Evolutionary conservation across 2,888 invertebrate genomes (phyloP).

Genomic region (Hipparchia sbordonii): DNA sequence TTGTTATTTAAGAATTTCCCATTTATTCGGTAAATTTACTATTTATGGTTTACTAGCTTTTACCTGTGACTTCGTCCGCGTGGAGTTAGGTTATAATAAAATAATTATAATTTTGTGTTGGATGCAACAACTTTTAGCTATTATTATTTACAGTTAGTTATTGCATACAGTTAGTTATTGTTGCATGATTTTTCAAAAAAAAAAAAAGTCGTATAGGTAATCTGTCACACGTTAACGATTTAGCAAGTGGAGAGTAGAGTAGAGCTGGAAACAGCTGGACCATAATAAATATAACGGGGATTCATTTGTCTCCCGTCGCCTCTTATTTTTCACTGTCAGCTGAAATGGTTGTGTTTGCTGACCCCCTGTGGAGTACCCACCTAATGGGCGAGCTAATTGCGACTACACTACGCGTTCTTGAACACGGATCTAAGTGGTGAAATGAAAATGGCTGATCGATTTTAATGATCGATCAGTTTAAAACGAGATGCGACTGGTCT

Average conservation of each 20-base stretch:
- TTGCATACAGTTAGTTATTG: too few species aligned
- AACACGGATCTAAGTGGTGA: background rate
- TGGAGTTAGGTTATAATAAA: too few species aligned
- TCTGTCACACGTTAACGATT: background rate
- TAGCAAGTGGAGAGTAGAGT: constrained; percentile 18
- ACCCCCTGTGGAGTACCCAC: constrained; percentile 15
- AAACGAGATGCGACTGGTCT: too few species aligned
- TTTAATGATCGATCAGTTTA: background rate
- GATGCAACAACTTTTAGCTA: too few species aligned
- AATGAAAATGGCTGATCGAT: background rate
- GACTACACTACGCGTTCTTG: background rate
- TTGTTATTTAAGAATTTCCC: too few species aligned
- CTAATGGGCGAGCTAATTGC: constrained; percentile 12
- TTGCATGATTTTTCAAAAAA: background rate
- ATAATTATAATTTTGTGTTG: too few species aligned
- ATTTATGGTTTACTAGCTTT: too few species aligned
- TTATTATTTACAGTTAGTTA: too few species aligned
- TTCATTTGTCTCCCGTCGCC: constrained; percentile 48
- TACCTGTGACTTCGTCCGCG: too few species aligned
- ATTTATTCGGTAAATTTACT: too few species aligned
- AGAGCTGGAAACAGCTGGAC: constrained; percentile 32
- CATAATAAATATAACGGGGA: constrained; percentile 32
- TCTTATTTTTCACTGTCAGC: constrained; percentile 51
- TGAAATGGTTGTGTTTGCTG: constrained; percentile 27
- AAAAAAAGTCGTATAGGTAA: background rate